phyloP scores from a whole-genome alignment of 1,140 invertebrate species.

The Halyomorpha halys region DNA sequence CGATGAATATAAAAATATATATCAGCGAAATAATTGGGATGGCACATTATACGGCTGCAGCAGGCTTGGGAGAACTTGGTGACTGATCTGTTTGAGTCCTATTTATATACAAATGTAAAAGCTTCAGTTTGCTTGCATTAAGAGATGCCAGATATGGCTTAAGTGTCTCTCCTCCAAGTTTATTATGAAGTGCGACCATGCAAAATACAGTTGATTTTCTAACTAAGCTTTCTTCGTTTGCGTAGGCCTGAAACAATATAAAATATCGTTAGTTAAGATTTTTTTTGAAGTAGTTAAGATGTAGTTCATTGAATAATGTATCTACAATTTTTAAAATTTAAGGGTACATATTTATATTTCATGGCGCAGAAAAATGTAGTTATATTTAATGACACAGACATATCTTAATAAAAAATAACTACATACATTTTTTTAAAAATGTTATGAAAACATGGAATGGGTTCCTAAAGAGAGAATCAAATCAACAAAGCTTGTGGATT shows the following conservation, averaged over 20 bases:
- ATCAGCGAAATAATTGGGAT: conserved; percentile 2
- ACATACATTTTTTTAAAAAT: too few relatives aligned
- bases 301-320: too few relatives aligned
- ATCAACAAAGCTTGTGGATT: too few relatives aligned
- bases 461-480: too few relatives aligned
- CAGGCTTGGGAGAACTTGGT: conserved; percentile 32
- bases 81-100: conserved; percentile 42
- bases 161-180: conserved; percentile 71
- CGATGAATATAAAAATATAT: conserved; percentile 15
- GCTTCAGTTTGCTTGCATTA: conserved; percentile 72
- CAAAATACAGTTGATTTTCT: conserved; percentile 90
- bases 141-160: conserved; percentile 65
- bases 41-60: conserved; percentile 11
- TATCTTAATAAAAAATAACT: too few relatives aligned
- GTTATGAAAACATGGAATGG: too few relatives aligned
- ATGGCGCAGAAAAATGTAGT: too few relatives aligned
- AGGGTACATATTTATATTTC: too few relatives aligned
- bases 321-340: too few relatives aligned
- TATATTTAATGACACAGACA: too few relatives aligned
- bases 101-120: conserved; percentile 63
- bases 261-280: not conserved
- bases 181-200: conserved; percentile 82
- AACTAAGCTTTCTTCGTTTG: conserved; percentile 75
- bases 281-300: too few relatives aligned
- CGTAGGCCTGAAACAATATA: conserved; percentile 57